These are phyloP conservation scores for Aradus depressus DNA, from an alignment of 2,888 invertebrate species.

Conservation along the genomic window DNA sequence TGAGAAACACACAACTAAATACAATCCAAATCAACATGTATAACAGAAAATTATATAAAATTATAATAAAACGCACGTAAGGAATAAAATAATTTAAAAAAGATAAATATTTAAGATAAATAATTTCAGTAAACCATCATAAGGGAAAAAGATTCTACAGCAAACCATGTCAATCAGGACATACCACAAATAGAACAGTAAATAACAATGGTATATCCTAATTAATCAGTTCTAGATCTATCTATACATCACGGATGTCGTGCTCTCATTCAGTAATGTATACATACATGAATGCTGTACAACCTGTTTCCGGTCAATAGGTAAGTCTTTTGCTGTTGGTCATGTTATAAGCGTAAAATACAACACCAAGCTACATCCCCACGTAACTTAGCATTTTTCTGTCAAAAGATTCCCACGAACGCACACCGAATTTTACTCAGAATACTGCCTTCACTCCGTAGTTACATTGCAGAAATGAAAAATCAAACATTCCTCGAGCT, in stretches of 20 bases:
- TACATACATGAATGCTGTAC: constrained; percentile 15
- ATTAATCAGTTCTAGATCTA: neutral
- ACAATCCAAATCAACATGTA: constrained; percentile 11
- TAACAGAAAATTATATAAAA: constrained; percentile 8
- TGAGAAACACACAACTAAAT: constrained; percentile 14
- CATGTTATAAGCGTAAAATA: constrained; percentile 26
- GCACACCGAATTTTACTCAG: no score
- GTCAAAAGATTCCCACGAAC: constrained; percentile 11
- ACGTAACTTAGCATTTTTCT: constrained; percentile 11
- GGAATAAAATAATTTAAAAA: constrained; percentile 16
- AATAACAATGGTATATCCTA: constrained; percentile 4
- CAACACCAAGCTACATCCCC: constrained; percentile 15
- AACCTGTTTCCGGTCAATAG: constrained; percentile 18
- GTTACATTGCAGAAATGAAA: no score
- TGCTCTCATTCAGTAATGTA: neutral
- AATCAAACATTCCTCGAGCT: no score
- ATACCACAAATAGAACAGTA: constrained; percentile 7
- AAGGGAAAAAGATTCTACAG: constrained; percentile 14
- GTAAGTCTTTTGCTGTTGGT: constrained; percentile 25
- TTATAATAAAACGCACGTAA: constrained; percentile 7
- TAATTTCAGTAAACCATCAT: no score
- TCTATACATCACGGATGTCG: neutral
- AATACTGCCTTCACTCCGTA: no score
- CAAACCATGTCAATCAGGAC: constrained; percentile 4
- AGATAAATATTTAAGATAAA: no score